Evolutionary conservation across 2,113 vertebrate genomes (phyloP).

Genomic region (Motacilla alba): DNA sequence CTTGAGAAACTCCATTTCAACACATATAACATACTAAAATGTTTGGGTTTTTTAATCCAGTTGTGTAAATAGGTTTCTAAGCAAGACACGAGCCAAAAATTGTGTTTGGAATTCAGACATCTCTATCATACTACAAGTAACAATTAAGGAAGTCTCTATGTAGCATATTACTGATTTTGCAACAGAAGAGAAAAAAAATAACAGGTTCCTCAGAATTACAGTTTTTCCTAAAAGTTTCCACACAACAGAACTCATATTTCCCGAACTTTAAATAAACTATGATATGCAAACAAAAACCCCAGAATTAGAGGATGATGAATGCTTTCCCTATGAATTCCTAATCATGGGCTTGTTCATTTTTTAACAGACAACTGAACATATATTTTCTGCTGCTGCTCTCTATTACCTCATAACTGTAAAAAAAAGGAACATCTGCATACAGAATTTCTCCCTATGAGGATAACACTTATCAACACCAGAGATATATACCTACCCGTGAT

Average conservation of each 20-base stretch:
- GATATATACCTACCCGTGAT: accelerated
- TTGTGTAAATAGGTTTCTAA: not conserved
- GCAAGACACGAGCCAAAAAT: not conserved
- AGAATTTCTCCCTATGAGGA: not conserved
- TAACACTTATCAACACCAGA: not conserved
- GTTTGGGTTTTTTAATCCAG: accelerated
- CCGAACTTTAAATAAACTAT: not conserved
- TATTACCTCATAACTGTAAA: not conserved
- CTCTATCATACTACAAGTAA: not conserved
- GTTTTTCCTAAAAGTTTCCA: not conserved
- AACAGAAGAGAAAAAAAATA: not conserved
- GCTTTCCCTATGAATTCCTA: not conserved
- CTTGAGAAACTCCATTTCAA: not conserved
- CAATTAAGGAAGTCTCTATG: not conserved
- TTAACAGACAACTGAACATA: not conserved
- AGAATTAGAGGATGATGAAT: not conserved
- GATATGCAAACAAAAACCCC: not conserved
- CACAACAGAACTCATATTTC: not conserved
- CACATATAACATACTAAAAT: not conserved
- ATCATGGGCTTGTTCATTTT: not conserved
- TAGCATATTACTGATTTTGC: not conserved
- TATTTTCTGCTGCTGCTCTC: not conserved
- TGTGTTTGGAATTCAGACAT: not conserved
- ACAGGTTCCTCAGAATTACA: not conserved
- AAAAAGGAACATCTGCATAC: not conserved